A percentile compares a stretch with the other conserved stretches of the same genome.
phyloP scores from a whole-genome alignment of 2,797 vertebrate species.

The Cirrhinus molitorella region DNA sequence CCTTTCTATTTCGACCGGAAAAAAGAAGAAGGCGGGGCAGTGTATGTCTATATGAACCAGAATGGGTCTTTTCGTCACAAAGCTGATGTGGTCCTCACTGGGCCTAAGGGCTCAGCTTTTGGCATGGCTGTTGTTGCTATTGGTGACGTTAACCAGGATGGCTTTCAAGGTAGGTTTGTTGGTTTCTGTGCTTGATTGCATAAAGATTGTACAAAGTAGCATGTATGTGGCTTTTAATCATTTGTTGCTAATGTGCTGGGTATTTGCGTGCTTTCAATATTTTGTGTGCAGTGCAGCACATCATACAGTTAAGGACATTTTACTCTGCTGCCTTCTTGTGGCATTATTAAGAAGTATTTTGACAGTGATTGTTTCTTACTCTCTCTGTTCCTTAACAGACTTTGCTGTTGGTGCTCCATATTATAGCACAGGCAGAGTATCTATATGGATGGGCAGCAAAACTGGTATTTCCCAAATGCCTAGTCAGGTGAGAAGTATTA shows the following conservation, averaged over 20 bases:
- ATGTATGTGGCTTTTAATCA: neutral
- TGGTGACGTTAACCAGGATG: constrained; percentile 91
- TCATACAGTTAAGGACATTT: neutral
- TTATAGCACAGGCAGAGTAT: constrained; percentile 84
- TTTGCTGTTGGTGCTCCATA: constrained; percentile 92
- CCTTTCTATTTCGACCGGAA: constrained; percentile 87
- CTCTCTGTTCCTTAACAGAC: constrained; percentile 74
- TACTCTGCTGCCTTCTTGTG: constrained; percentile 58
- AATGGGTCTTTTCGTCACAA: constrained; percentile 72
- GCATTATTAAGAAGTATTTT: neutral
- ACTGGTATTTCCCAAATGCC: constrained; percentile 75
- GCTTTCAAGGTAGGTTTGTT: constrained; percentile 85
- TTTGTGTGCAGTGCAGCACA: neutral
- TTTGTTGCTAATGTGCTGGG: neutral
- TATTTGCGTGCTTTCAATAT: neutral
- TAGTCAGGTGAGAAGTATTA: constrained; percentile 88
- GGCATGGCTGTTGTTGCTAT: constrained; percentile 84
- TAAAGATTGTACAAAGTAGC: neutral
- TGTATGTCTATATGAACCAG: constrained; percentile 90
- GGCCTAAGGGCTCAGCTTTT: constrained; percentile 81
- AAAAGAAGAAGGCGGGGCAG: constrained; percentile 84
- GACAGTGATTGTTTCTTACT: neutral
- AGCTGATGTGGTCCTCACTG: constrained; percentile 76
- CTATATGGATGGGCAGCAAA: constrained; percentile 87
- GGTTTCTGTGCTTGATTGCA: neutral